Conservation (phyloP, 2,888 invertebrate species). For the Sinohyriopsis cumingii region DNA sequence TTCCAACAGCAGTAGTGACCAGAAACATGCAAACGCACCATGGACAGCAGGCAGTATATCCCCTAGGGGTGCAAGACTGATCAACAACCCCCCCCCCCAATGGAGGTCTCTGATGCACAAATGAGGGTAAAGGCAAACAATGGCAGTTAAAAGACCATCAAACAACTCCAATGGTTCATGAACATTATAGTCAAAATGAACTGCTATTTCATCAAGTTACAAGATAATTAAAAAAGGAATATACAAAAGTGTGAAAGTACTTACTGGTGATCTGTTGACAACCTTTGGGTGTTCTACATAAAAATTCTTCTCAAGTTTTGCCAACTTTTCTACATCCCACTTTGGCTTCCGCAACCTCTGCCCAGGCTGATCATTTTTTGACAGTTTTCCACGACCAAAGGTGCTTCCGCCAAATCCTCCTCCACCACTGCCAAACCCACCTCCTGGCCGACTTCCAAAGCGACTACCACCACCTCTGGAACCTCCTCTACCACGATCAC, state of each 20-base stretch:
- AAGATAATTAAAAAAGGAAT: background rate
- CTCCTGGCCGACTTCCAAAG: constrained; percentile 35
- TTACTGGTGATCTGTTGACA: constrained; percentile 75
- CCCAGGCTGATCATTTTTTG: constrained; percentile 77
- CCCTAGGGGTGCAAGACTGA: too few relatives aligned
- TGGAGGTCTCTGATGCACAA: too few relatives aligned
- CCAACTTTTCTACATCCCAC: constrained; percentile 86
- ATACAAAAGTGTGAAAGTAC: constrained; percentile 11
- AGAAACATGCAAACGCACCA: too few relatives aligned
- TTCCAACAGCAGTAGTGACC: too few relatives aligned
- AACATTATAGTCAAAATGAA: constrained; percentile 2
- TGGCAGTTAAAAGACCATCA: too few relatives aligned
- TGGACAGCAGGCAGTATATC: too few relatives aligned
- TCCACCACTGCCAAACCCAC: constrained; percentile 42
- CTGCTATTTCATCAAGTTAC: background rate
- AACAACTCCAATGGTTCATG: background rate
- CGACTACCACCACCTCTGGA: constrained; percentile 34
- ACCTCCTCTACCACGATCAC: constrained; percentile 27
- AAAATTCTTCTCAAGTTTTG: constrained; percentile 92
- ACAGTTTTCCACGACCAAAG: constrained; percentile 74
- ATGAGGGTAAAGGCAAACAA: too few relatives aligned
- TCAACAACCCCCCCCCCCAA: too few relatives aligned
- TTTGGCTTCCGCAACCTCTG: constrained; percentile 86
- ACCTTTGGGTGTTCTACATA: constrained; percentile 88
- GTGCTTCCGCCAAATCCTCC: constrained; percentile 45